phyloP scores from a whole-genome alignment of 2,888 invertebrate species.

The Anthrax anthrax region DNA sequence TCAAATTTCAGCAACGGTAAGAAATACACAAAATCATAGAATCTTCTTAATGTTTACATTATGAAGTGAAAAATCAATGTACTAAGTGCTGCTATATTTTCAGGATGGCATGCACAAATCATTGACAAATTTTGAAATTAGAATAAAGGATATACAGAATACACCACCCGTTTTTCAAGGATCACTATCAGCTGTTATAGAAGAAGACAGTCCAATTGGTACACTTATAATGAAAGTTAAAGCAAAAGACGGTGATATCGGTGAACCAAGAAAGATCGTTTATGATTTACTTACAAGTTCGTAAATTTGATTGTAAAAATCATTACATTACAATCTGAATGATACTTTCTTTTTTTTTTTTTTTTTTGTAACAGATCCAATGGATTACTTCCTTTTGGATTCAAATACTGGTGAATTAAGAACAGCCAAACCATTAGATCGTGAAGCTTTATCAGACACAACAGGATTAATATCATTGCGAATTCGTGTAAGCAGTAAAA shows the following conservation, averaged over 20 bases:
- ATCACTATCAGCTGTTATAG: conserved; percentile 59
- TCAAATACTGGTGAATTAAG: conserved; percentile 62
- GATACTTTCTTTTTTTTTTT: neutral
- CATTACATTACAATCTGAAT: too few species aligned
- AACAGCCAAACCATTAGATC: conserved; percentile 72
- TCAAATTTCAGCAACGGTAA: conserved; percentile 59
- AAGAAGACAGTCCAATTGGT: conserved; percentile 73
- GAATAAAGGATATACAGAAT: conserved; percentile 75
- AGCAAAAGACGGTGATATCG: conserved; percentile 74
- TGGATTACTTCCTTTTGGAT: conserved; percentile 74
- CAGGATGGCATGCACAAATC: conserved; percentile 68
- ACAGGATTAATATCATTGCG: conserved; percentile 63
- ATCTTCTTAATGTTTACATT: too few species aligned
- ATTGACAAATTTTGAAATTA: conserved; percentile 58
- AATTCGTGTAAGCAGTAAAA: conserved; percentile 40
- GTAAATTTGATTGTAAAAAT: conserved; percentile 17
- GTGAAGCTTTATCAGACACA: conserved; percentile 65
- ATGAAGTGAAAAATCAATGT: neutral
- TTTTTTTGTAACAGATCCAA: conserved; percentile 48
- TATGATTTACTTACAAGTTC: conserved; percentile 69
- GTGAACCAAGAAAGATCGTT: conserved; percentile 61
- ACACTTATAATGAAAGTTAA: conserved; percentile 63
- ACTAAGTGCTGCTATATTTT: conserved; percentile 9
- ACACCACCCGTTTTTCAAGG: conserved; percentile 73
- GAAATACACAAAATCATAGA: neutral